These are phyloP conservation scores for Anhinga anhinga DNA, from an alignment of 2,113 vertebrate genomes.

Conservation along the genomic window DNA sequence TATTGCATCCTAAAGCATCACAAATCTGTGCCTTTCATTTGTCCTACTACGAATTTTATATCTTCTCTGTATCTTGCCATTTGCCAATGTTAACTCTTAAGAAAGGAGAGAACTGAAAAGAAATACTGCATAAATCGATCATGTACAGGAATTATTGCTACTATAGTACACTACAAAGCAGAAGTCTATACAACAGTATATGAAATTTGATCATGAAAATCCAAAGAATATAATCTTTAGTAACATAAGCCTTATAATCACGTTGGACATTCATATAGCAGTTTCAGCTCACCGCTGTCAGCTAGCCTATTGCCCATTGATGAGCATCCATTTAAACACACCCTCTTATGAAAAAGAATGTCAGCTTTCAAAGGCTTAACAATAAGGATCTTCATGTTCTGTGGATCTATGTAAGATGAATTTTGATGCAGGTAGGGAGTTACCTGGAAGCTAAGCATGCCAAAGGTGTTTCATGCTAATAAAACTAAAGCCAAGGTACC, in stretches of 20 bases:
- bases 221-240: slow-evolving; percentile 69
- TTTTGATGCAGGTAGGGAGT: slow-evolving; percentile 70
- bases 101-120: slow-evolving; percentile 61
- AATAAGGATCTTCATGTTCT: slow-evolving; percentile 74
- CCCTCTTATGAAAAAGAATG: slow-evolving; percentile 42
- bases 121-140: slow-evolving; percentile 74
- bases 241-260: slow-evolving; percentile 75
- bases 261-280: slow-evolving; percentile 70
- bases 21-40: slow-evolving; percentile 49
- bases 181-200: slow-evolving; percentile 73
- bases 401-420: slow-evolving; percentile 71
- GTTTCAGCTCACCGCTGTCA: slow-evolving; percentile 60
- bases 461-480: slow-evolving; percentile 81
- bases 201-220: slow-evolving; percentile 81
- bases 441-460: slow-evolving; percentile 80
- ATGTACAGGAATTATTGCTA: slow-evolving; percentile 84
- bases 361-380: slow-evolving; percentile 75
- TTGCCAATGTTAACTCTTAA: slow-evolving; percentile 69
- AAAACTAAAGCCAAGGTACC: slow-evolving; percentile 81
- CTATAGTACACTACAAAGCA: slow-evolving; percentile 82
- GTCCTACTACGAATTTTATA: slow-evolving; percentile 34
- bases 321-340: slow-evolving; percentile 68
- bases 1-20: slow-evolving; percentile 51
- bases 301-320: slow-evolving; percentile 44
- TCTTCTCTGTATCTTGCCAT: slow-evolving; percentile 53